These are phyloP conservation scores for Sylvicola cinctus DNA, from an alignment of 2,888 invertebrate genomes.

Conservation along the genomic window DNA sequence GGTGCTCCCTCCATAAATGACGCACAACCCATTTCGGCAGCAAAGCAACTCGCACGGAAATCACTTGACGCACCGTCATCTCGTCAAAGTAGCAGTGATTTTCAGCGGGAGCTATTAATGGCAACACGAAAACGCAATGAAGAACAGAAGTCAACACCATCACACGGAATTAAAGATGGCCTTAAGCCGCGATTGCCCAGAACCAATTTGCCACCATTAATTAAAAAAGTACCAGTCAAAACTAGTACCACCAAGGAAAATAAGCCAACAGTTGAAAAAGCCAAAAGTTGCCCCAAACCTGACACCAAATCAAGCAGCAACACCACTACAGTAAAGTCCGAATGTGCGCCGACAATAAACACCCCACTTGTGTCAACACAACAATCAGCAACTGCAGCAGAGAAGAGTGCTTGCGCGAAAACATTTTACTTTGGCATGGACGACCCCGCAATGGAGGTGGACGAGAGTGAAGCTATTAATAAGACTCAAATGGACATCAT, in stretches of 20 bases:
- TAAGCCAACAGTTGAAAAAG: background rate
- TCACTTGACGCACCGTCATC: background rate
- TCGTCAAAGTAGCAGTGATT: background rate
- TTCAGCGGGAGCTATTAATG: too few species aligned
- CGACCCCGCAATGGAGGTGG: constrained; percentile 24
- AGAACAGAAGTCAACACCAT: background rate
- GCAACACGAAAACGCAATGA: too few species aligned
- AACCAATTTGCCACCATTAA: too few species aligned
- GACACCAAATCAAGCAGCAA: too few species aligned
- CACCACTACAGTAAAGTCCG: too few species aligned
- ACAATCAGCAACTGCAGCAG: constrained; percentile 8
- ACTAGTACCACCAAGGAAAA: background rate
- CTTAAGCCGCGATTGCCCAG: background rate
- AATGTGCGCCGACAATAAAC: too few species aligned
- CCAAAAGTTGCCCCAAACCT: too few species aligned
- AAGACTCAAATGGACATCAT: constrained; percentile 13
- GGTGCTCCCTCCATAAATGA: background rate
- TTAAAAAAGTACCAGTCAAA: too few species aligned
- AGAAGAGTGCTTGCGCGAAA: constrained; percentile 22
- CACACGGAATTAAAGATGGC: background rate
- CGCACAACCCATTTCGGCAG: background rate
- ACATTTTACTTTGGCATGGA: constrained; percentile 68
- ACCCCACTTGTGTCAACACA: constrained; percentile 5
- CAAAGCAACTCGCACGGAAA: too few species aligned
- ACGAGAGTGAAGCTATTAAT: constrained; percentile 7